Conservation (phyloP, 2,888 invertebrate genomes). For the Apoderus coryli region DNA sequence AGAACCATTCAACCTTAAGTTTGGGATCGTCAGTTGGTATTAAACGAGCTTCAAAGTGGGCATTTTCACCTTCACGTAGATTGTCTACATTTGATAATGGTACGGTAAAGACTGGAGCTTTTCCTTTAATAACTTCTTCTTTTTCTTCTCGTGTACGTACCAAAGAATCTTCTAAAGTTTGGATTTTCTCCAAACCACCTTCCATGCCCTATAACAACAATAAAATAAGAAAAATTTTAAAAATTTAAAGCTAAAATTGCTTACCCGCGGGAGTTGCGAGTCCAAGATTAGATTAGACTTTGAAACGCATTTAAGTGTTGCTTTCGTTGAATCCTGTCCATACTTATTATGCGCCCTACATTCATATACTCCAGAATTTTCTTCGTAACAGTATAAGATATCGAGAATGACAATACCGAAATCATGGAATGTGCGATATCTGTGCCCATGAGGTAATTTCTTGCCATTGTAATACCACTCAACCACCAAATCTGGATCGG, state of each 20-base stretch:
- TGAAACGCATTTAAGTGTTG: constrained; percentile 71
- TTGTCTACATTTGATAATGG: constrained; percentile 78
- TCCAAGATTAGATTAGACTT: constrained; percentile 82
- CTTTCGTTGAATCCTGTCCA: constrained; percentile 75
- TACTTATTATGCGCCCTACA: constrained; percentile 86
- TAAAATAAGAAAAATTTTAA: neutral
- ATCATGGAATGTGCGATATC: constrained; percentile 94
- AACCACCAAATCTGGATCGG: constrained; percentile 85
- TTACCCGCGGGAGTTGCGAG: constrained; percentile 80
- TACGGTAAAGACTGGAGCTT: constrained; percentile 80
- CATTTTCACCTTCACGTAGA: constrained; percentile 79
- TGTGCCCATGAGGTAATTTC: constrained; percentile 84
- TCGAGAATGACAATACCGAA: constrained; percentile 94
- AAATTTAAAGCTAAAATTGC: constrained; percentile 19
- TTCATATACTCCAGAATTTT: constrained; percentile 88
- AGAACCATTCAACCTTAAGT: constrained; percentile 86
- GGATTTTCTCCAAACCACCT: constrained; percentile 85
- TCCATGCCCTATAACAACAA: constrained; percentile 62
- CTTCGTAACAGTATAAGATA: constrained; percentile 90
- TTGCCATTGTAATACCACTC: constrained; percentile 94
- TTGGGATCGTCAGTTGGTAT: constrained; percentile 85
- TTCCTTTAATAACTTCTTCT: constrained; percentile 60
- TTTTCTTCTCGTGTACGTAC: constrained; percentile 60
- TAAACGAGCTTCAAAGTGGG: constrained; percentile 80
- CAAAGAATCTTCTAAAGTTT: constrained; percentile 81